Percentiles rank a stretch among this genome's conserved stretches.
phyloP scores from a whole-genome alignment of 1,140 invertebrate genomes.

The Drosophila quadrilineata region DNA sequence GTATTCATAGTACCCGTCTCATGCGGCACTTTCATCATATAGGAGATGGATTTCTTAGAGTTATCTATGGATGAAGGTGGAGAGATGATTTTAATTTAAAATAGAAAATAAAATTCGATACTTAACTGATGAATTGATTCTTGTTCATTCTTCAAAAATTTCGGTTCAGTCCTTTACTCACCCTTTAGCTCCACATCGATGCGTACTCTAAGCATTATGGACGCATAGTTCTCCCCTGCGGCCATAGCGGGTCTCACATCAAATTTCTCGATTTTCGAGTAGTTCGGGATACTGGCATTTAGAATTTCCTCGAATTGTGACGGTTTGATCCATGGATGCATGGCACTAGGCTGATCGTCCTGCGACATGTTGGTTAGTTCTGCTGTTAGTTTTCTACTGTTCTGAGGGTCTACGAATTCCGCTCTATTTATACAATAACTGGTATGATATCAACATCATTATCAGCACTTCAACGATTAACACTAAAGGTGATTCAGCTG shows the following conservation, averaged over 20 bases:
- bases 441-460: no score
- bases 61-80: background rate
- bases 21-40: slow-evolving; percentile 4
- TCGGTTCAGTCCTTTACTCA: slow-evolving; percentile 11
- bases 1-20: background rate
- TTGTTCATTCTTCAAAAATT: no score
- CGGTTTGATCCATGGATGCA: slow-evolving; percentile 81
- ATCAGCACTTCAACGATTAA: background rate
- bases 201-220: slow-evolving; percentile 52
- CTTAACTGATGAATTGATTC: no score
- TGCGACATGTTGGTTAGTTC: background rate
- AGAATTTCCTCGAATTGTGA: slow-evolving; percentile 80
- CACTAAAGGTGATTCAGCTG: no score
- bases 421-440: background rate
- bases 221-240: slow-evolving; percentile 61
- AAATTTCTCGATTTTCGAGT: slow-evolving; percentile 56
- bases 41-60: background rate
- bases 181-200: slow-evolving; percentile 52
- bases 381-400: background rate
- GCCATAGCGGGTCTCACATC: slow-evolving; percentile 32
- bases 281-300: slow-evolving; percentile 50
- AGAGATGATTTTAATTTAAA: no score
- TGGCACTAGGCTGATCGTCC: background rate
- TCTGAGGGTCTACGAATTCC: background rate
- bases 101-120: no score